Evolutionary conservation across 2,888 invertebrate genomes (phyloP), one percentile per base, ranked within the genome.

Genomic region (Mimas tiliae): DNA sequence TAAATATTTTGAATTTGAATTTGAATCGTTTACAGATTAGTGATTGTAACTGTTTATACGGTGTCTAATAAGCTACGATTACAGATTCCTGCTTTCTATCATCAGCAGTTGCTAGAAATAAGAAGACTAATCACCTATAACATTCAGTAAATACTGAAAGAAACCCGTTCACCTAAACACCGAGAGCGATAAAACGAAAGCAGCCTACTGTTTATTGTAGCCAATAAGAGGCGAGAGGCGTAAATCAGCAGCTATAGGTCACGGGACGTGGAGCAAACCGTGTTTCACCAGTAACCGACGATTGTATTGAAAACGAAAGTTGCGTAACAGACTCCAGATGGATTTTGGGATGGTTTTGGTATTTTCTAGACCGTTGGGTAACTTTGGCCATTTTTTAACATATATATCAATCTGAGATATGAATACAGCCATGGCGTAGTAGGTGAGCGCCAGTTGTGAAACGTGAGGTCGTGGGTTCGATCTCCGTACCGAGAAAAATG

Each of bases 191-290:
- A 71, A 73, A 72, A 64, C 62, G 67, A 47, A 65, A 38, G 33
- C 48, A 16, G 58, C 50, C 38, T 58, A 68, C 68, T 75, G 78
- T 80, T 81, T 82, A 79, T 78, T 73, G 78, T 72, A 72, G 74
- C 77, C 81, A 77, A 78, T 79, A 79, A 76, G 75, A 72, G 68
- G 70, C 68, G 70, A 67, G 70, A 67, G 71, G 75, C 73, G 80
- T 82, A 82, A 82, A 82, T 82, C 81, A 80, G 75, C 71, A 70
- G 72, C 74, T 78, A 78, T 80, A 78, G 73, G 78, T 66, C 68
- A 64, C 69, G 65, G 69, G 66, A 67, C 68, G 58, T 67, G 42
- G 67, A 63, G 63, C 58, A 52, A 27, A 64, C 65, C 72, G 68
- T 69, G 71, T 70, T 72, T 72, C 70, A 68, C 69, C 42, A 9